These are phyloP conservation scores for Glossophaga mutica DNA, from an alignment of 2,797 vertebrate genomes.

Conservation along the genomic window DNA sequence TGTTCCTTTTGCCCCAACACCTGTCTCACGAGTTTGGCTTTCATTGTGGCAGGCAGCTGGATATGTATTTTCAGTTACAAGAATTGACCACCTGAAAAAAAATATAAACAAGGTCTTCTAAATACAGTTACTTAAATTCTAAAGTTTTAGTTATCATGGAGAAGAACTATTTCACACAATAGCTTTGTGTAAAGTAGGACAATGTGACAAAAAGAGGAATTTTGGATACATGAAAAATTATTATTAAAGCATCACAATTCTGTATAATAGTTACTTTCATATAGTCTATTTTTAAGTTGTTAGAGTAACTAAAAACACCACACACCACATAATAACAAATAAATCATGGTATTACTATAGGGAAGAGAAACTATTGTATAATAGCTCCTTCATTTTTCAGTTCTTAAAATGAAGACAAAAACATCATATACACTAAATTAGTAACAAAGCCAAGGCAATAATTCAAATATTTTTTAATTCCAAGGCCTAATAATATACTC, in stretches of 20 bases:
- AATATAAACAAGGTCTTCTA: not conserved
- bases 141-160: not conserved
- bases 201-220: not conserved
- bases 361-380: not conserved
- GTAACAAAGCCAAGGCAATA: not conserved
- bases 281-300: not conserved
- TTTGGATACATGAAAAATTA: not conserved
- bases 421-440: not conserved
- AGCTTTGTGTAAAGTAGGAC: not conserved
- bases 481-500: not conserved
- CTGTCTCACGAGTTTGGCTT: too few species aligned
- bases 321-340: not conserved
- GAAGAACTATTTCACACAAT: not conserved
- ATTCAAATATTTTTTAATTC: slow-evolving; percentile 13
- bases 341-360: not conserved
- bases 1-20: too few species aligned
- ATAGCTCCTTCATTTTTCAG: not conserved
- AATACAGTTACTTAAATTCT: not conserved
- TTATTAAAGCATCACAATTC: slow-evolving; percentile 10
- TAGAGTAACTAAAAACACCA: not conserved
- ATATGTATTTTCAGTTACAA: too few species aligned
- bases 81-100: slow-evolving; percentile 70
- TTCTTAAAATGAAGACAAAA: not conserved
- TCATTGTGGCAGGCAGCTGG: too few species aligned
- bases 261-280: not conserved